A percentile compares a stretch with the other conserved stretches of the same genome.
phyloP scores from a whole-genome alignment of 2,888 invertebrate genomes.

The Aelia acuminata region DNA sequence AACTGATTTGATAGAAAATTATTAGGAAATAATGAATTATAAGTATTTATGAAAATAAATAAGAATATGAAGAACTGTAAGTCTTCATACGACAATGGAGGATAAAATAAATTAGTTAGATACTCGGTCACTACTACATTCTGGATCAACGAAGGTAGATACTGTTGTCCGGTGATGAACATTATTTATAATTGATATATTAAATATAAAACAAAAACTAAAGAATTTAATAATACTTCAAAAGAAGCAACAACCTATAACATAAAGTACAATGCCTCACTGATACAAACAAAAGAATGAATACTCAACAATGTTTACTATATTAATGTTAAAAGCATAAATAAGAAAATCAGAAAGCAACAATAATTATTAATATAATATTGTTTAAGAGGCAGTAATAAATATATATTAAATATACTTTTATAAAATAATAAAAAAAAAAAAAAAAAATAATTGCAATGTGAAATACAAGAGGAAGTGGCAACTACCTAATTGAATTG shows the following conservation, averaged over 20 bases:
- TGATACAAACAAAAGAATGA: slow-evolving; percentile 24
- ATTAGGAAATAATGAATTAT: slow-evolving; percentile 60
- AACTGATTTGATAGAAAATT: not conserved
- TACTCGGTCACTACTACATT: slow-evolving; percentile 27
- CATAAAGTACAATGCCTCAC: not conserved
- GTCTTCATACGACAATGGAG: not conserved
- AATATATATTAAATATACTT: not conserved
- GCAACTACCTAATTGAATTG: not conserved
- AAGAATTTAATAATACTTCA: not conserved
- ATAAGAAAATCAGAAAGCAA: not conserved
- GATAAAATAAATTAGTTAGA: slow-evolving; percentile 8
- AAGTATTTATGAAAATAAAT: slow-evolving; percentile 9
- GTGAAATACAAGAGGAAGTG: not conserved
- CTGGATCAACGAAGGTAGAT: slow-evolving; percentile 25
- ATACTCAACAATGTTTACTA: not conserved
- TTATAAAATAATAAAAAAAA: not conserved
- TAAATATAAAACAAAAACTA: not conserved
- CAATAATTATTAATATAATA: not conserved
- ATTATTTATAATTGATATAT: not conserved
- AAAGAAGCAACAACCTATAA: not conserved
- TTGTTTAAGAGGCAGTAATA: not conserved
- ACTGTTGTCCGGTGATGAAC: not conserved
- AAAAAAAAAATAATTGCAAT: not conserved
- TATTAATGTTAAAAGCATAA: not conserved
- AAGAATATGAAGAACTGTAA: slow-evolving; percentile 8